Conservation (phyloP, 2,797 vertebrate genomes). For the Manis crassicaudata region DNA sequence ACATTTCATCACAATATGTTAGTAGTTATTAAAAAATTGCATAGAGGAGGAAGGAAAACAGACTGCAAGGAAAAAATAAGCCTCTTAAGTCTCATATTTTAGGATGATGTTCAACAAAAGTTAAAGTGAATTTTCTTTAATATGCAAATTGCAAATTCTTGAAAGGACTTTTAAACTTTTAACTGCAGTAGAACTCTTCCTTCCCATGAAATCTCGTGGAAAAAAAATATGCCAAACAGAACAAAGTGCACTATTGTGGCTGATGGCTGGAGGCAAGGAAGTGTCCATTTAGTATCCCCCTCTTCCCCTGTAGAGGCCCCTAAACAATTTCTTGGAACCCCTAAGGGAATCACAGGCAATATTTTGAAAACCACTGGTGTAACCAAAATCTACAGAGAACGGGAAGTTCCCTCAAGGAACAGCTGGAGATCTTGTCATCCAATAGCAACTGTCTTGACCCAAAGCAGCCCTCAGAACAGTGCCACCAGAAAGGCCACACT, state of each 20-base stretch:
- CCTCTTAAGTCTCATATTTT: not conserved
- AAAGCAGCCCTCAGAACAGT: not conserved
- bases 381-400: not conserved
- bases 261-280: not conserved
- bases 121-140: not conserved
- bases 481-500: not conserved
- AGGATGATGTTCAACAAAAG: not conserved
- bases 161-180: slow-evolving; percentile 7
- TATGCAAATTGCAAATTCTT: not conserved
- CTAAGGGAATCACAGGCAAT: not conserved
- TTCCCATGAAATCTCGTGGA: not conserved
- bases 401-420: not conserved
- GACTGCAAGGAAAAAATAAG: not conserved
- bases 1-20: not conserved
- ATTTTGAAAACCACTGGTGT: not conserved
- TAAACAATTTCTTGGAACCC: not conserved
- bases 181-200: not conserved
- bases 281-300: not conserved
- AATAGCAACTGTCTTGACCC: not conserved
- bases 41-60: not conserved
- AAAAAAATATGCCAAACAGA: not conserved
- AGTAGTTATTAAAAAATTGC: not conserved
- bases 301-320: not conserved
- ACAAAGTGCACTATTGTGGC: not conserved
- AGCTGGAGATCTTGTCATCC: not conserved